Base-by-base conservation (phyloP, 2,888 invertebrate species). In the Caenorhabditis macrosperma region DNA sequence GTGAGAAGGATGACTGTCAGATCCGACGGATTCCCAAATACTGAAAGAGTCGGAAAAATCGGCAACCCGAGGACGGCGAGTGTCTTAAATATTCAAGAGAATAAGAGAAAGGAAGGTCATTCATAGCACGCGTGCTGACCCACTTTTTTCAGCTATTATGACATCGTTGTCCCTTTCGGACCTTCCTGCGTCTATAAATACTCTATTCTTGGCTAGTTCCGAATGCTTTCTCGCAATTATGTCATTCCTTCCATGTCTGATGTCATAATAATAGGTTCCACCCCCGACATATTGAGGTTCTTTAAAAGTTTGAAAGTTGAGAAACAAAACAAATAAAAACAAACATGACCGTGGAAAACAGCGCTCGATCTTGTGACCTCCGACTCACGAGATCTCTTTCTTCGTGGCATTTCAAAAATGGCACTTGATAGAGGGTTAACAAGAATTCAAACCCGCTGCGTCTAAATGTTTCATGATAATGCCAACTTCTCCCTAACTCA, bases 221-320 rank as follows among this genome's bases (percentile, higher is more conserved):
- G 35, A 46, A 22, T 38, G 15, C 12, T 26, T 17, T 44, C 28
- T 52, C 17, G 30, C 26, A 41, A 50, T 50, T 67, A 48, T 41
- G 33, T 35, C 59, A n/a, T 33, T 41, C 24, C 20, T 46, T 12
- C 44, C 41, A 3, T 60, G 7, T 44, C 61, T 71, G 71, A 71
- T 61, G 61, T 61, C 61, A 71, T 44, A 17, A 44, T 72, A 38
- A 48, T 57, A 48, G 63, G 6, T 12, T 20, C 33, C 57, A 61
- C 71, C 61, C 38, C 24, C 57, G 57, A 68, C 46, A 57, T 55
- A 22, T 46, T 50, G 17, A 22, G 48, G 35, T 48, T 30, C 33
- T 3, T 50, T 50, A 7, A 26, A 50, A 2, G n/a, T 26, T 26
- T 7, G 38, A 68, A 59, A 17, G 33, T 46, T 46, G 2, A 4